Conservation (phyloP, 2,797 vertebrate species). For the Sebastes matsubarae region DNA sequence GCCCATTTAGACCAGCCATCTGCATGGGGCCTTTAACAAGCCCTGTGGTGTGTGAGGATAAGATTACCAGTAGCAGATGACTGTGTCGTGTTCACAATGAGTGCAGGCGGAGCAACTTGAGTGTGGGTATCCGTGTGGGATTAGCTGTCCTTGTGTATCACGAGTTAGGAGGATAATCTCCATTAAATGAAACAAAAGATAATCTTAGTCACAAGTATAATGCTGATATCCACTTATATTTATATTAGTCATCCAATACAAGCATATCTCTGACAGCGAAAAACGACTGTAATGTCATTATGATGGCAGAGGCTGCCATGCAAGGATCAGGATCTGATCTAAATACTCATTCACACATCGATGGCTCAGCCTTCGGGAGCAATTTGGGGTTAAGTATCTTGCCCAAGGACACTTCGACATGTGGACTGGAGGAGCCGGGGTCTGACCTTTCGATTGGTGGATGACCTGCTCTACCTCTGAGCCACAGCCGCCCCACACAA, state of each 20-base stretch:
- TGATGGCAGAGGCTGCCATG: background rate
- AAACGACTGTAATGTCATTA: background rate
- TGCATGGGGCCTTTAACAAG: background rate
- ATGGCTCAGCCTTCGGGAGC: too few species aligned
- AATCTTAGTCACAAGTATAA: constrained; percentile 1
- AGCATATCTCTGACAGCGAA: background rate
- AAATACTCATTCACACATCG: too few species aligned
- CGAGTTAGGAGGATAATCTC: constrained; percentile 5
- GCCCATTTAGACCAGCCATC: background rate
- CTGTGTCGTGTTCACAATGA: background rate
- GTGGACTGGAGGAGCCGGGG: too few species aligned
- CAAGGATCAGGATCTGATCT: too few species aligned
- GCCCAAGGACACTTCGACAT: too few species aligned
- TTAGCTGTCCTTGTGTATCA: background rate
- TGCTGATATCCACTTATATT: background rate
- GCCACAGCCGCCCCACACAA: background rate
- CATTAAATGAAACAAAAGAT: constrained; percentile 17
- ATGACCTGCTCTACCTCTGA: too few species aligned
- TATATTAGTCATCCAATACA: background rate
- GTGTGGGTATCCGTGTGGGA: background rate
- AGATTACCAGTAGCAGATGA: constrained; percentile 16
- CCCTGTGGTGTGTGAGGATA: background rate
- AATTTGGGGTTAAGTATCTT: too few species aligned
- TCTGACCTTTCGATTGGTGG: too few species aligned
- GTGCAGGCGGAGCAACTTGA: background rate